Conservation (phyloP, 2,113 vertebrate species). For the Aix galericulata region DNA sequence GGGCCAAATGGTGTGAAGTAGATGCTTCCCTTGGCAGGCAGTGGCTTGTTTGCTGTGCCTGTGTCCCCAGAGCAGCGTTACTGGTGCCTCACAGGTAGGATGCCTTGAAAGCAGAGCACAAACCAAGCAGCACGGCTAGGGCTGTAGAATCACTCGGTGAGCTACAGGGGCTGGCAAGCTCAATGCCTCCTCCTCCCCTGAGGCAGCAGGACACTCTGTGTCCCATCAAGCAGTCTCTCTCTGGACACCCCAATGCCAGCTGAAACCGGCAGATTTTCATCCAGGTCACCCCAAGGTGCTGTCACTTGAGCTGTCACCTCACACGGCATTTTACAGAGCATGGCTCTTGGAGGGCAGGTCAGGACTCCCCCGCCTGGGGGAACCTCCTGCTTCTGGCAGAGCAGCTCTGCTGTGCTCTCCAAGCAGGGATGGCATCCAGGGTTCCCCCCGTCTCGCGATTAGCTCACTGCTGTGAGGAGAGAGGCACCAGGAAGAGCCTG, state of each 20-base stretch:
- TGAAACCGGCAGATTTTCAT: not conserved
- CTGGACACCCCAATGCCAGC: not conserved
- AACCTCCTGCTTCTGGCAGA: not conserved
- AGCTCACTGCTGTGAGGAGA: not conserved
- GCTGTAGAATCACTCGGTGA: not conserved
- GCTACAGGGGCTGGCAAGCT: not conserved
- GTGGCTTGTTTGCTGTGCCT: not conserved
- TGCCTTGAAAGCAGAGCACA: not conserved
- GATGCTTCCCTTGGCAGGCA: not conserved
- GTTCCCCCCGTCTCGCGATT: not conserved
- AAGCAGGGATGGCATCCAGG: not conserved
- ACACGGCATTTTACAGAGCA: accelerated
- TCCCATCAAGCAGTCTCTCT: not conserved
- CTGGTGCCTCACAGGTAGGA: not conserved
- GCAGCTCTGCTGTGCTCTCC: not conserved
- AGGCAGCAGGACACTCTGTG: not conserved
- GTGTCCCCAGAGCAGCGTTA: not conserved
- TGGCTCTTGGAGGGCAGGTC: not conserved
- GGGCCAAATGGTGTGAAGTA: not conserved
- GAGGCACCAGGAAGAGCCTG: not conserved
- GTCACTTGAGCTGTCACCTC: not conserved
- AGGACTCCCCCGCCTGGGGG: not conserved
- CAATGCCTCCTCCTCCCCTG: not conserved
- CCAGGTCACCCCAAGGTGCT: not conserved
- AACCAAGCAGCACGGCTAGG: not conserved